Base-by-base conservation (phyloP, 2,797 vertebrate genomes). In the Zalophus californianus region DNA sequence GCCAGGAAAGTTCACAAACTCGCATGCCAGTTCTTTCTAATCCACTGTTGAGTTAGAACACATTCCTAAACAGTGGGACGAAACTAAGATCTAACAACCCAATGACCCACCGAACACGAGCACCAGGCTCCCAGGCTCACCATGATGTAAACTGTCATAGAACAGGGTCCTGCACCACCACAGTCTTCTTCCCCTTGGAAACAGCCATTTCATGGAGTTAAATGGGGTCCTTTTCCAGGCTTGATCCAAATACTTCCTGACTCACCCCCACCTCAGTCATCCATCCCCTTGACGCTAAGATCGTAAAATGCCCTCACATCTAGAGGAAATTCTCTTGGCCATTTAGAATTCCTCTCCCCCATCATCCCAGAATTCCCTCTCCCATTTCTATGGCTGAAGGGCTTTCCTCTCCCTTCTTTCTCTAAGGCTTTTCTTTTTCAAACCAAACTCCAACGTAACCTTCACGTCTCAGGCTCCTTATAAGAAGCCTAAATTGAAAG, bases 361-460 rank as follows among this genome's bases (percentile, higher is more conserved):
- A 25, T 60, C 66, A 62, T 68, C 70, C 50, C 50, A 62, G 77
- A 86, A 95, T 41, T 80, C 41, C 54, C 54, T 91, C 44, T 35
- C 29, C 38, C 50, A 12, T 35, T 73, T 90, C 38, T 72, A 25
- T 41, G 89, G 15, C 44, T 35, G n/a, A 50, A 94, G 1, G 6
- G 23, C 21, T 86, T 87, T 89, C 73, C 8, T 93, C 64, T 87
- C 21, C 62, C 44, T 80, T 96, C 58, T 32, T 52, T 62, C 6
- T 90, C 50, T 87, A 70, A 72, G 7, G 77, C 3, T 62, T 85
- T 92, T 86, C n/a, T 82, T 88, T 56, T 56, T 96, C 54, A 91
- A 72, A 62, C 72, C 78, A 82, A 86, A 72, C 41, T n/a, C 66
- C 23, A 64, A 54, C 0, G 25, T 32, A 83, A 41, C 9, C 6